A percentile compares a stretch with the other conserved stretches of the same genome.
These are phyloP conservation scores for Plagodis dolabraria DNA, from an alignment of 2,888 invertebrate genomes.

Conservation along the genomic window DNA sequence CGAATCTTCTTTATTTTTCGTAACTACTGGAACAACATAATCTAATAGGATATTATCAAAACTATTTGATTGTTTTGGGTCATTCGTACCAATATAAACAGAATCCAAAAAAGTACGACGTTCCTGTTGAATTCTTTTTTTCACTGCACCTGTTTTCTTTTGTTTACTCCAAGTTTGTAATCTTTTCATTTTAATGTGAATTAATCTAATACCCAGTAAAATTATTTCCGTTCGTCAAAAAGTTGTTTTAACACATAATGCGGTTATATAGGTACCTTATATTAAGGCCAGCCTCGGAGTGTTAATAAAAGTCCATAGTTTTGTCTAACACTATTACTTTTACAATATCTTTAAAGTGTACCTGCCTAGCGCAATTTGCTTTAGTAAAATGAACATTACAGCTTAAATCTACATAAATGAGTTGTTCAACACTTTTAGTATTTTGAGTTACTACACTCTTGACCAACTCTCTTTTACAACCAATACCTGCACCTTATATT, in stretches of 20 bases:
- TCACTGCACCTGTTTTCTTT: constrained; percentile 13
- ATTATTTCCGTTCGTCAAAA: not conserved
- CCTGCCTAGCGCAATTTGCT: constrained; percentile 4
- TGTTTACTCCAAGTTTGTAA: constrained; percentile 6
- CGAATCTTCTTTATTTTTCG: too few relatives aligned
- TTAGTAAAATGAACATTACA: constrained; percentile 1
- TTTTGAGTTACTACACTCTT: too few relatives aligned
- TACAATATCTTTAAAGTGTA: constrained; percentile 2
- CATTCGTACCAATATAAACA: not conserved
- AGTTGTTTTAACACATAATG: not conserved
- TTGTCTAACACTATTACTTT: constrained; percentile 3
- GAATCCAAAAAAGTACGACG: not conserved
- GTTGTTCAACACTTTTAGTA: too few relatives aligned
- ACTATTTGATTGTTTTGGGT: too few relatives aligned
- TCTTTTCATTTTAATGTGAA: not conserved
- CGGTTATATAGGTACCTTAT: not conserved
- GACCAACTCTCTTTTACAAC: too few relatives aligned
- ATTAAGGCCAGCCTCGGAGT: constrained; percentile 1
- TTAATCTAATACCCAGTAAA: not conserved
- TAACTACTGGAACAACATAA: too few relatives aligned
- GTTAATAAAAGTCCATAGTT: not conserved
- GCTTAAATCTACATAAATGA: too few relatives aligned
- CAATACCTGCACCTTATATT: too few relatives aligned
- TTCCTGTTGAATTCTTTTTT: constrained; percentile 2
- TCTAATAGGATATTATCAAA: too few relatives aligned